phyloP scores from a whole-genome alignment of 1,140 invertebrate genomes.

The Drosophila auraria region DNA sequence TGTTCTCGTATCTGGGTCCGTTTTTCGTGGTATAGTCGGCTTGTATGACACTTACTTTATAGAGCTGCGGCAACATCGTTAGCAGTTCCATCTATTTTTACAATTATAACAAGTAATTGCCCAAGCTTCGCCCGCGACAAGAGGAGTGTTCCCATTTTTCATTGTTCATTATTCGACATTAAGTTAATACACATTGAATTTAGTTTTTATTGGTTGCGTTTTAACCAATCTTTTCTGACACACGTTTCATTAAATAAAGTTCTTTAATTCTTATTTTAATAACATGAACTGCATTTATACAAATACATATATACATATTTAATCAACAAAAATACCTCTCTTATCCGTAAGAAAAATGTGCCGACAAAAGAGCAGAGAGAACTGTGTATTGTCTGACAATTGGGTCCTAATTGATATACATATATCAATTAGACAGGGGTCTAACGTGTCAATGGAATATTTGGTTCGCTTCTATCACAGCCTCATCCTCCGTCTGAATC shows the following conservation, averaged over 20 bases:
- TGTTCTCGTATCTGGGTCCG: slow-evolving; percentile 91
- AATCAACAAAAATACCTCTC: slow-evolving; percentile 24
- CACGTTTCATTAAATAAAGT: slow-evolving; percentile 39
- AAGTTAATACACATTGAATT: slow-evolving; percentile 11
- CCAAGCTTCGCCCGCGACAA: too few species aligned
- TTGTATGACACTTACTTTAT: slow-evolving; percentile 8
- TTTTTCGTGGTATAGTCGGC: slow-evolving; percentile 85
- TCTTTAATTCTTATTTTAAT: slow-evolving; percentile 25
- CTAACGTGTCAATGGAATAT: slow-evolving; percentile 47
- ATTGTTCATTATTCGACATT: slow-evolving; percentile 10
- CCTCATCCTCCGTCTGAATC: slow-evolving; percentile 24
- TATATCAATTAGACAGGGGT: slow-evolving; percentile 34
- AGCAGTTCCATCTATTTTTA: not conserved
- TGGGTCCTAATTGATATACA: slow-evolving; percentile 34
- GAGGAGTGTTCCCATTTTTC: not conserved
- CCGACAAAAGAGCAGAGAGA: slow-evolving; percentile 22
- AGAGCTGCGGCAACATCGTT: too few species aligned
- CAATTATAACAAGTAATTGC: not conserved
- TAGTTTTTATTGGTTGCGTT: slow-evolving; percentile 32
- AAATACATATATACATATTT: slow-evolving; percentile 11
- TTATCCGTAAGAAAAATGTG: slow-evolving; percentile 16
- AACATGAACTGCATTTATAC: slow-evolving; percentile 19
- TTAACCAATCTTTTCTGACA: slow-evolving; percentile 27
- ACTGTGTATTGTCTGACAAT: slow-evolving; percentile 25
- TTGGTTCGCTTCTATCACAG: slow-evolving; percentile 44